These are phyloP conservation scores for Eubucco bourcierii DNA, from an alignment of 2,113 vertebrate genomes.

Conservation along the genomic window DNA sequence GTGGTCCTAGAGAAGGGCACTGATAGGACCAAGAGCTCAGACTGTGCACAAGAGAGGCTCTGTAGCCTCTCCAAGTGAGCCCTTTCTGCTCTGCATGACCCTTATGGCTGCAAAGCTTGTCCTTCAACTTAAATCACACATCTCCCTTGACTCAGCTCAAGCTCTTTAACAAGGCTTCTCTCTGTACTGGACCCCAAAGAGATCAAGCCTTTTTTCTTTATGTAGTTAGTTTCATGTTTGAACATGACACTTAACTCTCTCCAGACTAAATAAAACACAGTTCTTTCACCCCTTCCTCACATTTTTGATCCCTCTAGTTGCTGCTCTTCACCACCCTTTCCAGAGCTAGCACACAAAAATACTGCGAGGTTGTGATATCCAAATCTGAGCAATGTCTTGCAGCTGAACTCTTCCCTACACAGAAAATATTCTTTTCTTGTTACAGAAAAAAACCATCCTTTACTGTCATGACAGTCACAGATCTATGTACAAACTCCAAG, in stretches of 20 bases:
- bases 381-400: not conserved
- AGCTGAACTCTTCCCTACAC: not conserved
- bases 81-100: accelerated
- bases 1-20: not conserved
- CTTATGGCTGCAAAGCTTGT: not conserved
- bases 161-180: not conserved
- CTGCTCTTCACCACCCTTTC: not conserved
- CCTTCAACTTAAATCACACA: not conserved
- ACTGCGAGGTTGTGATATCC: not conserved
- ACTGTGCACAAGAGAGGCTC: no score
- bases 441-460: not conserved
- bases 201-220: not conserved
- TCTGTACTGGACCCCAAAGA: not conserved
- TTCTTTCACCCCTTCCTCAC: not conserved
- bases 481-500: not conserved
- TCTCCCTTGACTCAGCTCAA: accelerated
- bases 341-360: not conserved
- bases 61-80: not conserved
- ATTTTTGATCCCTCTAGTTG: not conserved
- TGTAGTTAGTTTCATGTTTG: not conserved
- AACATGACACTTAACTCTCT: not conserved
- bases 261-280: not conserved
- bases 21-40: not conserved
- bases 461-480: not conserved
- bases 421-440: not conserved